phyloP scores from a whole-genome alignment of 2,113 vertebrate genomes.

The Scopus umbretta region DNA sequence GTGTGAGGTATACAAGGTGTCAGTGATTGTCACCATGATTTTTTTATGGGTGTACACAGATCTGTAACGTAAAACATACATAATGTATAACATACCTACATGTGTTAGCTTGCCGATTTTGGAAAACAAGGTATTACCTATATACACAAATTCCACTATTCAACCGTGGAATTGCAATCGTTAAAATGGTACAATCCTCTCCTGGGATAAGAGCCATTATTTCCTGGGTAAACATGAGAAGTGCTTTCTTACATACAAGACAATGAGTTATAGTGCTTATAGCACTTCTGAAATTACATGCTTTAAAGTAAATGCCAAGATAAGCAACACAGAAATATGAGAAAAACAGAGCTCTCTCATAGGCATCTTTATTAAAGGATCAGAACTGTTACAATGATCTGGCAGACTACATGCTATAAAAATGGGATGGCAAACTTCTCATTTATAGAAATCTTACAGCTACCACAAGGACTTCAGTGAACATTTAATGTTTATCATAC shows the following conservation, averaged over 20 bases:
- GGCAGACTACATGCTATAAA: not conserved
- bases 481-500: not conserved
- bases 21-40: not conserved
- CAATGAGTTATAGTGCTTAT: not conserved
- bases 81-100: not conserved
- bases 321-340: not conserved
- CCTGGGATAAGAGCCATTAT: not conserved
- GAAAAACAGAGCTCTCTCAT: not conserved
- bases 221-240: not conserved
- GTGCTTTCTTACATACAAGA: not conserved
- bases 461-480: not conserved
- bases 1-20: not conserved
- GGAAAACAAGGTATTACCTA: not conserved
- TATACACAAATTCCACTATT: not conserved
- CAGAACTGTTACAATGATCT: not conserved
- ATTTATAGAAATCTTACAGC: not conserved
- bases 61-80: not conserved
- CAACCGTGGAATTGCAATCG: not conserved
- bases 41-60: not conserved
- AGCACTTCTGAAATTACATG: not conserved
- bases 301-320: not conserved
- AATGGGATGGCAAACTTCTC: not conserved
- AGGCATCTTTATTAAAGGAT: not conserved
- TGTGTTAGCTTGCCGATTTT: not conserved
- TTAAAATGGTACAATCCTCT: not conserved